These are phyloP conservation scores for Acanthoscelides obtectus DNA, from an alignment of 2,888 invertebrate genomes.

Conservation along the genomic window DNA sequence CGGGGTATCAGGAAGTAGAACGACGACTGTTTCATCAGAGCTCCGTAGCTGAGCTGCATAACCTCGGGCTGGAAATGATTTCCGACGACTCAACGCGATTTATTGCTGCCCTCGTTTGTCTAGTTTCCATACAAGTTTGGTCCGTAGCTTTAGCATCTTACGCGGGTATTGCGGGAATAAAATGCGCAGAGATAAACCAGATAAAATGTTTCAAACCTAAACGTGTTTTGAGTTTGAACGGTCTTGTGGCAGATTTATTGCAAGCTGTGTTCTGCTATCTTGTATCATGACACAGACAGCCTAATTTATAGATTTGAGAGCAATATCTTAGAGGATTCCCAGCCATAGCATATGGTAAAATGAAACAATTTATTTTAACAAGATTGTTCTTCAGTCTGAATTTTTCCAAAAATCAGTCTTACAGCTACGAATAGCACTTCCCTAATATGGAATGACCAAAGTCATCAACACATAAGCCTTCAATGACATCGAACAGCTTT, in stretches of 20 bases:
- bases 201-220: neutral
- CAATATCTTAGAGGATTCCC: too few relatives aligned
- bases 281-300: neutral
- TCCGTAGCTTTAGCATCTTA: neutral
- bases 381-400: too few relatives aligned
- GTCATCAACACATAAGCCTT: too few relatives aligned
- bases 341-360: too few relatives aligned
- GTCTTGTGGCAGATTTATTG: too few relatives aligned
- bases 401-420: too few relatives aligned
- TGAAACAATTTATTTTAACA: too few relatives aligned
- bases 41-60: neutral
- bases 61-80: neutral
- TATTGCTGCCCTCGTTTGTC: neutral
- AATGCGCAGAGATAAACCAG: neutral
- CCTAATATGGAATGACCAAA: too few relatives aligned
- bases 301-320: too few relatives aligned
- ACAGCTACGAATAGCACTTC: too few relatives aligned
- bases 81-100: neutral
- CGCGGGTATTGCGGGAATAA: neutral
- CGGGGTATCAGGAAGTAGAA: neutral
- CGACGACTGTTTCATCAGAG: neutral
- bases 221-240: neutral
- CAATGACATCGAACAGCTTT: too few relatives aligned
- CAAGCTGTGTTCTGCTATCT: too few relatives aligned
- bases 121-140: neutral